Conservation (phyloP, 1,140 invertebrate species). For the Sycophaga agraensis region DNA sequence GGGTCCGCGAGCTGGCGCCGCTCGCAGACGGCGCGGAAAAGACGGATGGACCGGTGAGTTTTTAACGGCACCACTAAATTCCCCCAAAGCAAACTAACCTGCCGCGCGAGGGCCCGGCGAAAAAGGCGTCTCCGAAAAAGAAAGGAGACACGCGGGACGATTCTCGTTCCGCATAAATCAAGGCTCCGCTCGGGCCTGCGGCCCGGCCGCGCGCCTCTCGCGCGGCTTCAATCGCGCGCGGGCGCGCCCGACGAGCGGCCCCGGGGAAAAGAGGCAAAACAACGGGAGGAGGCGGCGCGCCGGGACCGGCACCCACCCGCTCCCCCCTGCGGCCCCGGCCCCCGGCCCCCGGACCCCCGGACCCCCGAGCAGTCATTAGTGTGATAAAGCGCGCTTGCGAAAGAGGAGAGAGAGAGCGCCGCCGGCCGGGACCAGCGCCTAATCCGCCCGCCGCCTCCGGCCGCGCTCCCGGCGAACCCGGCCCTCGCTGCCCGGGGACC, state of each 20-base stretch:
- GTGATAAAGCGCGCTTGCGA: conserved; percentile 18
- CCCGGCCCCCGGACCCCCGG: too few species aligned
- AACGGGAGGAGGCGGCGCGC: conserved; percentile 17
- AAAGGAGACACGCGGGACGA: neutral
- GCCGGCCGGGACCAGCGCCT: neutral
- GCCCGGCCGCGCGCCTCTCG: neutral
- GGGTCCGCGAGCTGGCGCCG: too few species aligned
- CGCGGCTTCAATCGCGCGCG: conserved; percentile 3
- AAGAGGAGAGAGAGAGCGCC: neutral
- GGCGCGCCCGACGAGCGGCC: neutral
- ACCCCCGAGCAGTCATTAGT: conserved; percentile 30
- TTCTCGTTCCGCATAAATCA: conserved; percentile 25
- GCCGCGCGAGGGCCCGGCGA: too few species aligned
- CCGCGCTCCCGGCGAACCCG: too few species aligned
- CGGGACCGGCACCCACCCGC: too few species aligned
- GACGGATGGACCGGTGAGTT: too few species aligned
- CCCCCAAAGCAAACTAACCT: too few species aligned
- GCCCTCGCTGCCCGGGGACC: too few species aligned
- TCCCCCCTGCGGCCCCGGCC: too few species aligned
- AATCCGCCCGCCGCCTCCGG: too few species aligned
- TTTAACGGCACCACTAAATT: too few species aligned
- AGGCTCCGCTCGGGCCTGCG: neutral
- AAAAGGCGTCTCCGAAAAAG: neutral
- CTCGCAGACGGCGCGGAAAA: too few species aligned
- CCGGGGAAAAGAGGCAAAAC: neutral